phyloP scores from a whole-genome alignment of 2,888 invertebrate genomes.

The Stegophylla sp. region DNA sequence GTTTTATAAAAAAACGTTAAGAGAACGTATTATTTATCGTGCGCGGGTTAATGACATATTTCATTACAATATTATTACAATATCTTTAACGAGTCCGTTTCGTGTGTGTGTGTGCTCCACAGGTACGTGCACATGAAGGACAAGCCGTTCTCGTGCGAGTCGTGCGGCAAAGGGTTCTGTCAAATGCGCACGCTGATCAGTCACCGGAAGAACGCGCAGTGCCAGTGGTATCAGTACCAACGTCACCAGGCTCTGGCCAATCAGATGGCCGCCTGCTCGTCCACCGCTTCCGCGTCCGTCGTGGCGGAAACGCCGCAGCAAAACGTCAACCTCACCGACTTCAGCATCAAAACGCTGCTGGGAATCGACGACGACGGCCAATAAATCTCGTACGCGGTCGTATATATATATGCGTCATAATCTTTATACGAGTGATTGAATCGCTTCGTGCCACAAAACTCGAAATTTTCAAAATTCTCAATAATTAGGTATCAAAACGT shows the following conservation, averaged over 20 bases:
- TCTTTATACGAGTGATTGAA: no score
- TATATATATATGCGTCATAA: neutral
- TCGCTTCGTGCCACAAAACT: no score
- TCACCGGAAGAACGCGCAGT: slow-evolving; percentile 72
- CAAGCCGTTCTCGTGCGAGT: slow-evolving; percentile 95
- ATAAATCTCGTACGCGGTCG: neutral
- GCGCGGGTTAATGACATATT: no score
- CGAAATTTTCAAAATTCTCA: no score
- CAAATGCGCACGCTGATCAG: slow-evolving; percentile 95
- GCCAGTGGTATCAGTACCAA: slow-evolving; percentile 54
- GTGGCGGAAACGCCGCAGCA: slow-evolving; percentile 5
- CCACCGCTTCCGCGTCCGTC: neutral
- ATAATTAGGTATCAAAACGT: no score
- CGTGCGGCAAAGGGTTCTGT: slow-evolving; percentile 98
- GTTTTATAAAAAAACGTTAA: no score
- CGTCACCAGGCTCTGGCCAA: slow-evolving; percentile 41
- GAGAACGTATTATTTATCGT: no score
- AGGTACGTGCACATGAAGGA: slow-evolving; percentile 98
- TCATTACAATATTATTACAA: no score
- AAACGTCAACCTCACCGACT: slow-evolving; percentile 38
- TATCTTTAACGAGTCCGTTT: no score
- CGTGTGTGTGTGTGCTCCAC: slow-evolving; percentile 62
- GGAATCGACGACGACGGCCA: slow-evolving; percentile 29
- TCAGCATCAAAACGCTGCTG: slow-evolving; percentile 45
- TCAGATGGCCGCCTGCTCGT: slow-evolving; percentile 4